Evolutionary conservation across 2,888 invertebrate genomes (phyloP).

Genomic region (Cheilosia grossa): DNA sequence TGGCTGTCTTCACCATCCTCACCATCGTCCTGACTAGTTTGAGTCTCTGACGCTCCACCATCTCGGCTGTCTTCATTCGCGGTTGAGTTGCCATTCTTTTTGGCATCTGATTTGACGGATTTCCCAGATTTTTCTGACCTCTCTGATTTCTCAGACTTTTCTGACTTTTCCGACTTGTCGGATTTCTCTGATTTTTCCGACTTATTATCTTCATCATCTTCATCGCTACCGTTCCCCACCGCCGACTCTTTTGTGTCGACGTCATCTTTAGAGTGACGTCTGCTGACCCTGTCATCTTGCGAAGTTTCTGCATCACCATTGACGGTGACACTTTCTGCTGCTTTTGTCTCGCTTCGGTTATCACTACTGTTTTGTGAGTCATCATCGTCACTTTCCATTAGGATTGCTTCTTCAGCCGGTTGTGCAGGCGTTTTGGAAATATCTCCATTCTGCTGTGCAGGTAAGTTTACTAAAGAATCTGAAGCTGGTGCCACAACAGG

Average conservation of each 20-base stretch:
- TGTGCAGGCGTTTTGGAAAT: conserved; percentile 74
- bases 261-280: conserved; percentile 60
- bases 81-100: conserved; percentile 62
- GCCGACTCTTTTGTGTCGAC: conserved; percentile 66
- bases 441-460: conserved; percentile 78
- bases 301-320: conserved; percentile 63
- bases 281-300: conserved; percentile 48
- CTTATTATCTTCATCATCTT: conserved; percentile 77
- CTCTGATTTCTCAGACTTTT: conserved; percentile 76
- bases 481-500: conserved; percentile 65
- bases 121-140: conserved; percentile 77
- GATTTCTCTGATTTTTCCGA: conserved; percentile 75
- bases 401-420: conserved; percentile 30
- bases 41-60: conserved; percentile 75
- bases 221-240: conserved; percentile 65
- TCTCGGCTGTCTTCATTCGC: conserved; percentile 76
- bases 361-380: conserved; percentile 80
- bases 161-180: conserved; percentile 76
- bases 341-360: conserved; percentile 65
- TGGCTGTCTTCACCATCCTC: conserved; percentile 65
- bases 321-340: conserved; percentile 70
- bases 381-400: conserved; percentile 76
- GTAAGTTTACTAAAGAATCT: conserved; percentile 75
- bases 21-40: conserved; percentile 71
- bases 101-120: conserved; percentile 50